Base-by-base conservation (phyloP, 2,797 vertebrate species). In the Pogonophryne albipinna region DNA sequence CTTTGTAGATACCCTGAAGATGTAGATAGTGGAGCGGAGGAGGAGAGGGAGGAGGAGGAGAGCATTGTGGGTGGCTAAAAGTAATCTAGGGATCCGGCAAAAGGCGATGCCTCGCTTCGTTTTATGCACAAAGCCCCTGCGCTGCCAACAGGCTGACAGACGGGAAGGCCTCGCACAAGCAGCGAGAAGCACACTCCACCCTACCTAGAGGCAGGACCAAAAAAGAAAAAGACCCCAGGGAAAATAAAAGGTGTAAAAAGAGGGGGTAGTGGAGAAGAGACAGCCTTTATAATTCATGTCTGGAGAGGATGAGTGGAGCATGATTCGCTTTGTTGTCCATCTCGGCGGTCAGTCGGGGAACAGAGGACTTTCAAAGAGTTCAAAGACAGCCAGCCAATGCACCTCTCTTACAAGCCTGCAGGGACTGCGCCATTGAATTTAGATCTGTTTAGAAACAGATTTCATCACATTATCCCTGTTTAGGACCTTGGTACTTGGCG, bases 241-340 rank as follows among this genome's bases (percentile, higher is more conserved):
- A 79, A 70, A 78, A 77, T 74, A 75, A 74, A 71, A 80, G 68
- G 79, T 85, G 73, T 51, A 57, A 80, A 61, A 61, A 78, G 50
- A 72, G 49, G 31, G 14, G 20, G 44, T 64, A 64, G 64, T 3
- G 4, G 67, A 61, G 71, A 65, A 64, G 74, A 71, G 78, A 67
- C 64, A 65, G 75, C 38, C 75, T 90, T 90, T 86, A 86, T 89
- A 93, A 93, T 92, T 94, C 84, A 91, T 89, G 83, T 91, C 76
- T 81, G 61, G 73, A 83, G 63, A 83, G 85, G 69, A 76, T 14
- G 59, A 89, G 78, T 61, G 38, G 63, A 82, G 75, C 85, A 89
- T 71, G 72, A 82, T 75, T 85, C 10, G 20, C 87, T 92, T 91
- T 93, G 86, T 90, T 90, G 89, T 91, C 75, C 68, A 69, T 84